Base-by-base conservation (phyloP, 2,888 invertebrate genomes). In the Brachypalpus laphriformis region DNA sequence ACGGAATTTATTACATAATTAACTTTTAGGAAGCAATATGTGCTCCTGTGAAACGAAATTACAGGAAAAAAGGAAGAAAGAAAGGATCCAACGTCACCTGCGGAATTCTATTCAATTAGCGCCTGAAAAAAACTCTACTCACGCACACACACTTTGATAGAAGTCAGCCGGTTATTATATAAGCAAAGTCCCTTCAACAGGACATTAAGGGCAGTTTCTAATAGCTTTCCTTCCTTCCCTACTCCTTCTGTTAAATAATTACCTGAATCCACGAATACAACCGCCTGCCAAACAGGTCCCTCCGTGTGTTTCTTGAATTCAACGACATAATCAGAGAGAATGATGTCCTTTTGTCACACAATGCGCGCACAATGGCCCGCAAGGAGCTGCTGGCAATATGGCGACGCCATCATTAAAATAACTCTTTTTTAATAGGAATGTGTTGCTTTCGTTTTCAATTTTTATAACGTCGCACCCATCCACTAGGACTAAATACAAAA, bases 151-250 rank as follows among this genome's bases (percentile, higher is more conserved):
- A 18, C 18, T 8, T 3, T n/a, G 18, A 37, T 18, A n/a, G n/a
- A 28, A 37, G 18, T 0, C 18, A 22, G 31, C 22, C 8, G 14
- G 0, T 40, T 40, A 49, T 25, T n/a, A n/a, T 65, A 47, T 18
- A 20, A 2, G 20, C 42, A 66, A 31, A 47, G n/a, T 61, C 47
- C 68, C 77, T 72, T 72, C 71, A 61, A 47, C 80, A 74, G 75
- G 81, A 81, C 75, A 85, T 85, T 85, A 85, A 85, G 85, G 75
- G 85, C 81, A 85, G 85, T 70, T 85, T 81, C 85, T 85, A 85
- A 85, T 85, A 71, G 85, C 85, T 61, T 65, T 51, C 20, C 66
- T 72, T 82, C 49, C 56, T 56, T 51, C 18, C 54, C 22, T 51
- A 49, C 34, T 40, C 31, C 14, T 40, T 45, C 70, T 49, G 63